Evolutionary conservation across 2,797 vertebrate genomes (phyloP), one percentile per base, ranked within the genome.

Genomic region (Acanthornis magna): DNA sequence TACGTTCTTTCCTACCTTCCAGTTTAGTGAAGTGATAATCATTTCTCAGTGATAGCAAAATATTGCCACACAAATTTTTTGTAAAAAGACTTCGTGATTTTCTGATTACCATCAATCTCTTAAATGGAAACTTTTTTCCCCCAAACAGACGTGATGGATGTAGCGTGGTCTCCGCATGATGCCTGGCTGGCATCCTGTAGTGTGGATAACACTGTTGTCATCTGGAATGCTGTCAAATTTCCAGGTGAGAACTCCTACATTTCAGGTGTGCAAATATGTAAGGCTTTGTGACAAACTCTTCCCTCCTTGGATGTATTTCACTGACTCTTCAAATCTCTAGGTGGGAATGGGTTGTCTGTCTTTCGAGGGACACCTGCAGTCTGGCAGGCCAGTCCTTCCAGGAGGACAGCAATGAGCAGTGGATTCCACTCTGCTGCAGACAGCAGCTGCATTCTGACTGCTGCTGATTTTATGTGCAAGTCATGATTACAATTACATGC

Each of bases 161-260:
- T 99, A 36, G 99, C 99, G 0, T 99, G 99, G 99, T 99, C 99
- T 79, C 99, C 99, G 13, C 99, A 99, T 10, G 99, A 99, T 15
- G 98, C 99, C 77, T 99, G 99, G 99, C 96, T 99, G 75, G 99
- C 99, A 20, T 99, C 99, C 55, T 99, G 99, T 97, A 99, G 99
- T 57, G 99, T 99, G 58, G 99, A 99, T 97, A 99, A 99, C 97
- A 99, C 99, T 61, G 98, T 99, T 12, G 99, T 99, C 94, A 99
- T 99, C 97, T 99, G 99, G 99, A 99, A 99, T 16, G 99, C 99
- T 15, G 98, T 99, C 38, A 99, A 99, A 91, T 99, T 99, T 92
- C 99, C 99, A 98, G 99, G 99, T 99, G 91, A 67, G 97, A 61
- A 16, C 16, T 62, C 12, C 58, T 40, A 10, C 2, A 1, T 54